Evolutionary conservation across 2,113 vertebrate genomes (phyloP).

Genomic region (Amblyopsis rosae): DNA sequence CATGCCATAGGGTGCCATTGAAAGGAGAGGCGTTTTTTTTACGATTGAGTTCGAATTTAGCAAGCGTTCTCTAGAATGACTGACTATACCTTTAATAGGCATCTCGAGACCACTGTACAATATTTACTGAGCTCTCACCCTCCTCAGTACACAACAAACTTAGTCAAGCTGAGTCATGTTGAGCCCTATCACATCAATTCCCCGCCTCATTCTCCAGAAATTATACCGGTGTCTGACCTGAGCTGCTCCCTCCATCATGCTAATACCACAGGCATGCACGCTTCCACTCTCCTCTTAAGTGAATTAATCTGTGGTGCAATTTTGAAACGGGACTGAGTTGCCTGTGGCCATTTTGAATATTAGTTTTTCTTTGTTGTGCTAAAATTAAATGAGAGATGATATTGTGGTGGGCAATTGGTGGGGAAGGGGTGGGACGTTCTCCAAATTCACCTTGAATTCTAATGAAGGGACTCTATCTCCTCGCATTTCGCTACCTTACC

Average conservation of each 20-base stretch:
- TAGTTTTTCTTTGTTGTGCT: constrained; percentile 21
- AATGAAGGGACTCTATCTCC: constrained; percentile 12
- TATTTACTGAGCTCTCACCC: background rate
- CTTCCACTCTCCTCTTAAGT: constrained; percentile 15
- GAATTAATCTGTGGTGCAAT: constrained; percentile 33
- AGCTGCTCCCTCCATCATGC: constrained; percentile 2
- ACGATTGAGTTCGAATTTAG: no score
- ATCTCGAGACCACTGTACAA: no score
- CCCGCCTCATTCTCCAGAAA: background rate
- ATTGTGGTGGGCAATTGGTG: background rate
- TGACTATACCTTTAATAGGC: no score
- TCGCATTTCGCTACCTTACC: no score
- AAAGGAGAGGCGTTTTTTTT: no score
- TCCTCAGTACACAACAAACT: background rate
- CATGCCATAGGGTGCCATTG: no score
- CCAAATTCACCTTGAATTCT: constrained; percentile 29
- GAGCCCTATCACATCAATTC: background rate
- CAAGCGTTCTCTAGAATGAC: no score
- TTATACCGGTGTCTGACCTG: constrained; percentile 6
- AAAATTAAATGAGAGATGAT: constrained; percentile 30
- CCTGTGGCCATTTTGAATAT: constrained; percentile 48
- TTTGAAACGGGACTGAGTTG: constrained; percentile 16
- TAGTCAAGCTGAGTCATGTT: constrained; percentile 6
- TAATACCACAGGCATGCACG: constrained; percentile 1
- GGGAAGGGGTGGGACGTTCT: background rate